Evolutionary conservation across 2,888 invertebrate genomes (phyloP), one percentile per base, ranked within the genome.

Genomic region (Thymelicus sylvestris): DNA sequence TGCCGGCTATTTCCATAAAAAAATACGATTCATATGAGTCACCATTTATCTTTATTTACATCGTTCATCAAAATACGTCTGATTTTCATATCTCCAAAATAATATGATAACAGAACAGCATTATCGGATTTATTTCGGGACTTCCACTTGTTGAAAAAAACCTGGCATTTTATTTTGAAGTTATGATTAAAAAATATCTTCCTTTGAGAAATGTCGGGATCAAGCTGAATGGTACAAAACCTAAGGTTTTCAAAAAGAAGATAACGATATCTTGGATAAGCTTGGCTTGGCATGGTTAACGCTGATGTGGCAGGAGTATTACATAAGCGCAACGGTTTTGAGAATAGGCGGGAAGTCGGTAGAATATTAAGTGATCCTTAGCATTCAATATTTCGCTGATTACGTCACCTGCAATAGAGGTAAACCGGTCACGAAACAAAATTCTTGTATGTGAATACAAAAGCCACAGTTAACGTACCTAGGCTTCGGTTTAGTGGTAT

Each of bases 341-440:
- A 57, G 57, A 57, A 31, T 57, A 12, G 31, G 12, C 24, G 57
- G 31, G 31, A 57, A 31, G 31, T 52, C 15, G 12, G 57, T 24
- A 57, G 57, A 57, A 57, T 57, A 31, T 57, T 57, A 57, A 57
- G 31, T 57, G 57, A 24, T 57, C 57, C 31, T 57, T 31, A 13
- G 6, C 13, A 13, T 31, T 57, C 31, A 57, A 31, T 57, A 57
- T 31, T 57, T 57, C 31, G 12, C 12, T 12, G 31, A 24, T 57
- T 24, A 57, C 24, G 24, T 57, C 57, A 57, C 6, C 57, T 24
- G 2, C 57, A 8, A 55, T 31, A 31, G 44, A 10, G 44, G 57
- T 31, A 31, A 31, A 57, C 57, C 31, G 57, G 57, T 57, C 31
- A 31, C 57, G 31, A 31, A 57, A 12, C 31, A 31, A 57, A 3